These are phyloP conservation scores for Pyrgilauda ruficollis DNA, from an alignment of 2,113 vertebrate genomes.

Conservation along the genomic window DNA sequence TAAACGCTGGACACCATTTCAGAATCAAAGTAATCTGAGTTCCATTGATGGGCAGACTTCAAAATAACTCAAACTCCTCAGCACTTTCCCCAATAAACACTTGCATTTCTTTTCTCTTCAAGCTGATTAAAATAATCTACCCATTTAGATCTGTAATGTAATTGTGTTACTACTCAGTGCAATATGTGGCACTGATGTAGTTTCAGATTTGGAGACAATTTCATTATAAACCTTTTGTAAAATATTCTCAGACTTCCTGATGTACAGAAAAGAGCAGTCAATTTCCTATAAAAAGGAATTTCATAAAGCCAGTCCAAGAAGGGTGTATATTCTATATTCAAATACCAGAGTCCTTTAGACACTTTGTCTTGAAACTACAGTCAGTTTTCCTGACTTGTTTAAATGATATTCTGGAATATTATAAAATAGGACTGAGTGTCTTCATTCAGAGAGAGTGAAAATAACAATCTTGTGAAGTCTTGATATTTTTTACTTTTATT, in stretches of 20 bases:
- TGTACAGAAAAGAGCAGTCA: not conserved
- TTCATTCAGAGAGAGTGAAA: not conserved
- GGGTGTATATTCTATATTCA: not conserved
- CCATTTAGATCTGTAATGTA: not conserved
- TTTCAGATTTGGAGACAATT: conserved; percentile 1
- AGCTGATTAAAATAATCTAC: not conserved
- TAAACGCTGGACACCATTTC: not conserved
- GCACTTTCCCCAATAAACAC: not conserved
- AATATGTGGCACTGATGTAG: not conserved
- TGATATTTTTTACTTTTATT: not conserved
- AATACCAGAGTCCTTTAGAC: not conserved
- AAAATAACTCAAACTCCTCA: not conserved
- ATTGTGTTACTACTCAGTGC: not conserved
- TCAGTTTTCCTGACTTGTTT: not conserved
- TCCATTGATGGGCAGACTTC: not conserved
- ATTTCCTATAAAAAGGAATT: not conserved
- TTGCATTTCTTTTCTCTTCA: not conserved
- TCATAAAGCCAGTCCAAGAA: not conserved
- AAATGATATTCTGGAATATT: not conserved
- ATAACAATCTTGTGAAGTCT: not conserved
- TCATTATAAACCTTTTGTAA: not conserved
- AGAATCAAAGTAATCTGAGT: not conserved
- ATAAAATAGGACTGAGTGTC: not conserved
- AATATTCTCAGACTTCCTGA: not conserved
- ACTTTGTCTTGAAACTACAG: not conserved